These are phyloP conservation scores for Melolontha melolontha DNA, from an alignment of 2,888 invertebrate species.

Conservation along the genomic window DNA sequence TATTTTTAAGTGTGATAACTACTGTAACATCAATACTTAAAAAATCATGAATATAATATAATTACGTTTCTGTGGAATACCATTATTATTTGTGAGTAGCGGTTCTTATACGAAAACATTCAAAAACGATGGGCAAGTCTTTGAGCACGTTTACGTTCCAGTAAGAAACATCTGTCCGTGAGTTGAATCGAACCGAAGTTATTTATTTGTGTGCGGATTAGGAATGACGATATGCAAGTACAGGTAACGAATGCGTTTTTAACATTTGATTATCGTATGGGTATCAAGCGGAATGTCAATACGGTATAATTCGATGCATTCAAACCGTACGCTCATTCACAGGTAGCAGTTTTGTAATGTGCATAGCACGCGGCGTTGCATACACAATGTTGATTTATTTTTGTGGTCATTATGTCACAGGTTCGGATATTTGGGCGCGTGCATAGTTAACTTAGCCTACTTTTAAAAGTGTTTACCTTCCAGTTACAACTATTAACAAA, in stretches of 20 bases:
- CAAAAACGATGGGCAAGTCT: not conserved
- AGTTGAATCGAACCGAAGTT: conserved; percentile 17
- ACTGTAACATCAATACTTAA: not conserved
- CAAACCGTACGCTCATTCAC: conserved; percentile 6
- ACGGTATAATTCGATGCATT: conserved; percentile 22
- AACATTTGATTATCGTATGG: conserved; percentile 19
- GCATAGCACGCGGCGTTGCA: conserved; percentile 19
- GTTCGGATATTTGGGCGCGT: conserved; percentile 21
- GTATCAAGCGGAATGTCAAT: conserved; percentile 25
- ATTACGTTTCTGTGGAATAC: conserved; percentile 1
- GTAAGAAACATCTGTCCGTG: conserved; percentile 22
- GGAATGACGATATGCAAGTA: conserved; percentile 13
- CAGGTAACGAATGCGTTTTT: conserved; percentile 14
- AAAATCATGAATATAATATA: not conserved
- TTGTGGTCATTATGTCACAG: conserved; percentile 22
- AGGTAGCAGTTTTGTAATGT: conserved; percentile 16
- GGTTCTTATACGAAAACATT: conserved; percentile 7
- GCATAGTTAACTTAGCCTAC: conserved; percentile 19
- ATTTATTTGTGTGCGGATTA: conserved; percentile 22
- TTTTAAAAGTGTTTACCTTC: conserved; percentile 19
- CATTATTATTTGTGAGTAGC: conserved; percentile 21
- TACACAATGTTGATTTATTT: conserved; percentile 30
- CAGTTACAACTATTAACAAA: not conserved
- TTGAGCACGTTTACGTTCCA: conserved; percentile 21
- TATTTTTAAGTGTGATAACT: too few relatives aligned